phyloP scores from a whole-genome alignment of 1,140 invertebrate species.

The Pararge aegeria region DNA sequence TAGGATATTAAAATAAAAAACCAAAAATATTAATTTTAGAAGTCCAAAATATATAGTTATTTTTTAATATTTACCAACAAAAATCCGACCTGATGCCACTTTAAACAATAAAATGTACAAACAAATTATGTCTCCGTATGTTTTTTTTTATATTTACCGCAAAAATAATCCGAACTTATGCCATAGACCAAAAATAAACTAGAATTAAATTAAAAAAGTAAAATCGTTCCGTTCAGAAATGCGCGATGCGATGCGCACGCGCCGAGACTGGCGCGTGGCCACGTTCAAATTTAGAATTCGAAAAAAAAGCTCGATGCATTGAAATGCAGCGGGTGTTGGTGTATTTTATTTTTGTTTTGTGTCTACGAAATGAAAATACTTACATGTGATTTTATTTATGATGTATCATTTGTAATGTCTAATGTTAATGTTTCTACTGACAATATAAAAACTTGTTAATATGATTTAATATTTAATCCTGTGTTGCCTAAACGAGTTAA shows the following conservation, averaged over 20 bases:
- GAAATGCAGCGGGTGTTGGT: slow-evolving; percentile 58
- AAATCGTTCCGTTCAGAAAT: slow-evolving; percentile 34
- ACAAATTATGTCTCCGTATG: no score
- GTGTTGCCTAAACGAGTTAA: no score
- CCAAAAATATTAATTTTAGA: not conserved
- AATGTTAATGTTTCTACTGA: not conserved
- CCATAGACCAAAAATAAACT: slow-evolving; percentile 6
- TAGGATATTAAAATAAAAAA: not conserved
- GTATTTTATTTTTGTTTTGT: slow-evolving; percentile 53
- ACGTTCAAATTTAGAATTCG: slow-evolving; percentile 68
- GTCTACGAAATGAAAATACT: slow-evolving; percentile 34
- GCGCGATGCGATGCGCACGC: slow-evolving; percentile 52
- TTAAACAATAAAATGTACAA: not conserved
- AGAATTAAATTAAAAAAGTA: slow-evolving; percentile 27
- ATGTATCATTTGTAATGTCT: slow-evolving; percentile 19
- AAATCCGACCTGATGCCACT: not conserved
- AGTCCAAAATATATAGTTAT: not conserved
- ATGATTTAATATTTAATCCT: no score
- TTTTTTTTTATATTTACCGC: not conserved
- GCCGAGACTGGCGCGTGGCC: slow-evolving; percentile 64
- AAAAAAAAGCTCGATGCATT: slow-evolving; percentile 62
- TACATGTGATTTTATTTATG: slow-evolving; percentile 31
- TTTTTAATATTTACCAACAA: not conserved
- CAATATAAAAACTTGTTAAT: no score
- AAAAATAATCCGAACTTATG: slow-evolving; percentile 6